Evolutionary conservation across 2,797 vertebrate species (phyloP), one percentile per base, ranked within the genome.

Genomic region (Chelonia mydas): DNA sequence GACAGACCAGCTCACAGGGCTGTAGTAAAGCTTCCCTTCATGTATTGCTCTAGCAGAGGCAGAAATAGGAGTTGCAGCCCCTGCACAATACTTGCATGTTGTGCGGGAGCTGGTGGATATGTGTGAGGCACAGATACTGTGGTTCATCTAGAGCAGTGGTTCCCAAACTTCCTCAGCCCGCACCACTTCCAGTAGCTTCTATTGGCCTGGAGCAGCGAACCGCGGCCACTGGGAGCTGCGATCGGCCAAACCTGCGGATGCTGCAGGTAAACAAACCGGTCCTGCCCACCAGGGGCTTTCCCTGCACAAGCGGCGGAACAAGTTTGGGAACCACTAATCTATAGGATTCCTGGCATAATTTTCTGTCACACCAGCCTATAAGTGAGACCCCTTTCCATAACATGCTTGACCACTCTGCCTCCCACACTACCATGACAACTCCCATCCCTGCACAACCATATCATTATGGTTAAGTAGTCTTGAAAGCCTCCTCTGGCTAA

Each of bases 11-110:
- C 19, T 86, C 27, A 82, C 5, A 12, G 1, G 55, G 51, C 49
- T 0, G 0, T 47, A 65, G 57, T 6, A 21, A 49, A 7, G 33
- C 5, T 72, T 23, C 1, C 2, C 79, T 37, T 21, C 1, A 47
- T 76, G 12, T 28, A 76, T 45, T 47, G 23, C 0, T 1, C 1
- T 8, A 82, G 2, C 0, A 84, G 37, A 68, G 15, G 27, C 21
- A 82, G 89, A 89, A 41, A 5, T 19, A 81, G 1, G 1, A 2
- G 54, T 16, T 84, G 81, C 3, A 45, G 0, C 1, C 2, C 5
- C 6, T 84, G 79, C 28, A 92, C 90, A 82, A 10, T 6, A 41
- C 11, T 0, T 6, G 12, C 23, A 6, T 0, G 0, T 19, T 12
- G 74, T 17, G 33, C 76, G 37, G 31, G 3, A 83, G 3, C 1